Conservation (phyloP, 2,113 vertebrate species). For the Eulemur macaco region DNA sequence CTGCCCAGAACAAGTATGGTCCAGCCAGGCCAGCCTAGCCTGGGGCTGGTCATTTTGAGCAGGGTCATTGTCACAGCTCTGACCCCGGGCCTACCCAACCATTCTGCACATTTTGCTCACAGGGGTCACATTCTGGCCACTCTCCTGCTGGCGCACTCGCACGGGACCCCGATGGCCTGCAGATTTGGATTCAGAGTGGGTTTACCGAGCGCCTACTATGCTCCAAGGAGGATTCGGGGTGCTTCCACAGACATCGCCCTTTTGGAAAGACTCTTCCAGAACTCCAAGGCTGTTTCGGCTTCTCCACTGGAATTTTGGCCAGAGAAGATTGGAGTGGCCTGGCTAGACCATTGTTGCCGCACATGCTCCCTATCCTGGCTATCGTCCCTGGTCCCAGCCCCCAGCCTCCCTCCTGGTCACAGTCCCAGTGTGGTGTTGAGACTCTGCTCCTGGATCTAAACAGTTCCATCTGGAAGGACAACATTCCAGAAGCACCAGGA, state of each 20-base stretch:
- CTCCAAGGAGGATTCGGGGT: not conserved
- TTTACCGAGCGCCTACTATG: not conserved
- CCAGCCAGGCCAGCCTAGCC: not conserved
- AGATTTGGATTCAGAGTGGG: not conserved
- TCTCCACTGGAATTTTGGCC: not conserved
- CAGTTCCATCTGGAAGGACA: not conserved
- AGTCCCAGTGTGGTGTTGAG: not conserved
- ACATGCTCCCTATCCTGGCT: not conserved
- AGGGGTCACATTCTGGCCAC: no score
- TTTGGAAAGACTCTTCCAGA: not conserved
- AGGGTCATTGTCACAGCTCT: not conserved
- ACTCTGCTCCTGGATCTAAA: not conserved
- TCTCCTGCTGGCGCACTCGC: not conserved
- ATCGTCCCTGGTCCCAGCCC: not conserved
- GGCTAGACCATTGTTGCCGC: not conserved
- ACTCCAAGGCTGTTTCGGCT: not conserved
- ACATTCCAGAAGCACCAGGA: not conserved
- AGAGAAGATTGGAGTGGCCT: not conserved
- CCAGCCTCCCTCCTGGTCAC: not conserved
- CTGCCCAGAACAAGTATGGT: not conserved
- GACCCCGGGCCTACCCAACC: no score
- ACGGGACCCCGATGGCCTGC: not conserved
- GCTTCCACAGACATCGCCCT: not conserved
- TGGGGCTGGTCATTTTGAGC: not conserved
- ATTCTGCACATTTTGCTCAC: not conserved